phyloP scores from a whole-genome alignment of 2,888 invertebrate species.

The Aspidiotus rigidus region DNA sequence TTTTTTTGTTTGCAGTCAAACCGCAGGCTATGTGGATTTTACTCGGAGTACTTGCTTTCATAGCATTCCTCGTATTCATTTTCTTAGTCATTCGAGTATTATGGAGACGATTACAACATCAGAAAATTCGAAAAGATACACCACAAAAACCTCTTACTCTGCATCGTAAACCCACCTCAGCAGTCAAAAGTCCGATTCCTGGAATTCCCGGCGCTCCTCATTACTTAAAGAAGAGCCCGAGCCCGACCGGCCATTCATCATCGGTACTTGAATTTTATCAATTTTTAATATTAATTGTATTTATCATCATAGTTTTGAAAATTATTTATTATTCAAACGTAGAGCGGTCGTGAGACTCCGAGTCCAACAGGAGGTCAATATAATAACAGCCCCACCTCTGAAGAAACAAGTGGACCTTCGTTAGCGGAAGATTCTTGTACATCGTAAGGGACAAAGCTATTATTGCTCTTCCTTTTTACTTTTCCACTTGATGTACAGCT shows the following conservation, averaged over 20 bases:
- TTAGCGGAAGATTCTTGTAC: conserved; percentile 17
- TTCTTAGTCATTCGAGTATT: conserved; percentile 19
- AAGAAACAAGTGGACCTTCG: conserved; percentile 30
- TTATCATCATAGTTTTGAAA: not conserved
- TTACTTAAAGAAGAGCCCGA: conserved; percentile 86
- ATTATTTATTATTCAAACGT: not conserved
- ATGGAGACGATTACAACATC: conserved; percentile 25
- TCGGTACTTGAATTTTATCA: conserved; percentile 43
- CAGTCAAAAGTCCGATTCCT: conserved; percentile 77
- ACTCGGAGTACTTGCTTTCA: conserved; percentile 11
- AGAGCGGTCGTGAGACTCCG: conserved; percentile 19
- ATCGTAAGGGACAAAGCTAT: too few species aligned
- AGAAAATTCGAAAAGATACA: conserved; percentile 24
- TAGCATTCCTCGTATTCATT: conserved; percentile 8
- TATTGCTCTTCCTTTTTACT: too few species aligned
- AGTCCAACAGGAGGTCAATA: conserved; percentile 15
- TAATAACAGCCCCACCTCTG: conserved; percentile 27
- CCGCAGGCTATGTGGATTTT: conserved; percentile 21
- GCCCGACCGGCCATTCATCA: conserved; percentile 63
- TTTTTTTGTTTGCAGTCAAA: conserved; percentile 24
- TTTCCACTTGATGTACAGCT: too few species aligned
- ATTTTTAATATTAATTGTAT: not conserved
- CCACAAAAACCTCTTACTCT: conserved; percentile 43
- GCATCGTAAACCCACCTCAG: conserved; percentile 64
- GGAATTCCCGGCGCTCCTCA: conserved; percentile 52